A percentile compares a stretch with the other conserved stretches of the same genome.
Conservation (phyloP, 2,113 vertebrate species). For the Syngnathoides biaculeatus region DNA sequence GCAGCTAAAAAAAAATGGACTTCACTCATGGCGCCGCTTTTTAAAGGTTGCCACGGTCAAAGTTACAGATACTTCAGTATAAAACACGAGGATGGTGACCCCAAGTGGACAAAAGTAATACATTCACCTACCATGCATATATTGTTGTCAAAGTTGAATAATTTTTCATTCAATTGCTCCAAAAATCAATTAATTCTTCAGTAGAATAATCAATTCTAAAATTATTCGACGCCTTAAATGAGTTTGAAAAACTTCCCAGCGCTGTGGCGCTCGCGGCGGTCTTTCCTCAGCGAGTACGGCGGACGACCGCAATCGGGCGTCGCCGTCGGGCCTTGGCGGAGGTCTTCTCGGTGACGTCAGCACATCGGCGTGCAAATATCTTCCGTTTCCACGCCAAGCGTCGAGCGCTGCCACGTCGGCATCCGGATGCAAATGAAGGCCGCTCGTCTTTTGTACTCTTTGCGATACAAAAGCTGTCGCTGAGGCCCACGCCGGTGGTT, state of each 20-base stretch:
- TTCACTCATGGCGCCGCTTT: too few relatives aligned
- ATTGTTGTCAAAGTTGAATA: too few relatives aligned
- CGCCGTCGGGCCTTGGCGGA: neutral
- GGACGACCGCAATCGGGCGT: neutral
- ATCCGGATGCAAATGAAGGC: slow-evolving; percentile 49
- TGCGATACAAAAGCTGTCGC: slow-evolving; percentile 54
- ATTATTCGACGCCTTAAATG: neutral
- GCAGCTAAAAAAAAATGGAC: too few relatives aligned
- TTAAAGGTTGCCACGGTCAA: too few relatives aligned
- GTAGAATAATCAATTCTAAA: neutral
- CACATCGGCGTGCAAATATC: neutral
- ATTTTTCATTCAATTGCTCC: neutral
- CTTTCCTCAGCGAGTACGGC: neutral
- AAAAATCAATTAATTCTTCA: neutral
- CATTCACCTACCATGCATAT: too few relatives aligned
- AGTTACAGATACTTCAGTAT: too few relatives aligned
- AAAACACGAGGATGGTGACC: too few relatives aligned
- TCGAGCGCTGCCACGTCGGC: slow-evolving; percentile 2
- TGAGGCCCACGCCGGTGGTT: slow-evolving; percentile 26
- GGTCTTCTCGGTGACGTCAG: too few relatives aligned
- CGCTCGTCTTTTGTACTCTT: slow-evolving; percentile 49
- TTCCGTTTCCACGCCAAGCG: slow-evolving; percentile 1
- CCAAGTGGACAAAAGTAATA: too few relatives aligned
- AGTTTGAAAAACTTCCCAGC: neutral
- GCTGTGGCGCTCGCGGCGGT: too few relatives aligned